phyloP scores from a whole-genome alignment of 2,113 vertebrate species.

The Sinocyclocheilus rhinocerous region DNA sequence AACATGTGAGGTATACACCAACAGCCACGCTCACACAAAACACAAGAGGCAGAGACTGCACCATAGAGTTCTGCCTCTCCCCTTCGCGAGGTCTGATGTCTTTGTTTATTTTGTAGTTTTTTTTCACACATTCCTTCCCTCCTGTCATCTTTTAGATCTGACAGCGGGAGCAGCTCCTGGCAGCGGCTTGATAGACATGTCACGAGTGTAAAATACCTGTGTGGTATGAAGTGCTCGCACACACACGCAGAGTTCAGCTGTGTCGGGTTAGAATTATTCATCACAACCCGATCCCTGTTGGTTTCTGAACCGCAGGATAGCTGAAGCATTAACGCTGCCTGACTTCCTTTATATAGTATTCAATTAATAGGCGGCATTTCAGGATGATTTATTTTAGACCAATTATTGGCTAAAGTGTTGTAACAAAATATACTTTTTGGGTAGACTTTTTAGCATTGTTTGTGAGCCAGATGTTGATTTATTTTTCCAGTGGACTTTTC shows the following conservation, averaged over 20 bases:
- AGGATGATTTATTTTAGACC: constrained; percentile 10
- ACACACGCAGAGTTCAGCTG: constrained; percentile 36
- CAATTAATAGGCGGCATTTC: constrained; percentile 23
- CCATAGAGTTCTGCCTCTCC: constrained; percentile 7
- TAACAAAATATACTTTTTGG: constrained; percentile 28
- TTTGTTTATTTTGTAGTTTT: constrained; percentile 50
- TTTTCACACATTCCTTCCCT: constrained; percentile 17
- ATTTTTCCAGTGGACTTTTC: not conserved
- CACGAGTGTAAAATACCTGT: constrained; percentile 45
- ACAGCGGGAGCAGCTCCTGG: constrained; percentile 47
- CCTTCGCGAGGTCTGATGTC: constrained; percentile 40
- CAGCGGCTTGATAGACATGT: constrained; percentile 52
- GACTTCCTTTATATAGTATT: constrained; percentile 33
- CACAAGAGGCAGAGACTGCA: not conserved
- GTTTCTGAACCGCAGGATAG: constrained; percentile 33
- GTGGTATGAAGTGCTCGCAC: constrained; percentile 30
- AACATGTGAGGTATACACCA: not conserved
- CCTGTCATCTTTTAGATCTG: constrained; percentile 47
- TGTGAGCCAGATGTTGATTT: constrained; percentile 3
- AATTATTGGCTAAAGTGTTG: constrained; percentile 5
- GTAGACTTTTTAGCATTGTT: not conserved
- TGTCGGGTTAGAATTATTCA: constrained; percentile 41
- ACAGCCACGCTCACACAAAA: constrained; percentile 4
- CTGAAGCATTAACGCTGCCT: constrained; percentile 26
- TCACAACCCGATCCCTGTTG: constrained; percentile 43